Conservation (phyloP, 2,797 vertebrate species). For the Phaenicophaeus curvirostris region DNA sequence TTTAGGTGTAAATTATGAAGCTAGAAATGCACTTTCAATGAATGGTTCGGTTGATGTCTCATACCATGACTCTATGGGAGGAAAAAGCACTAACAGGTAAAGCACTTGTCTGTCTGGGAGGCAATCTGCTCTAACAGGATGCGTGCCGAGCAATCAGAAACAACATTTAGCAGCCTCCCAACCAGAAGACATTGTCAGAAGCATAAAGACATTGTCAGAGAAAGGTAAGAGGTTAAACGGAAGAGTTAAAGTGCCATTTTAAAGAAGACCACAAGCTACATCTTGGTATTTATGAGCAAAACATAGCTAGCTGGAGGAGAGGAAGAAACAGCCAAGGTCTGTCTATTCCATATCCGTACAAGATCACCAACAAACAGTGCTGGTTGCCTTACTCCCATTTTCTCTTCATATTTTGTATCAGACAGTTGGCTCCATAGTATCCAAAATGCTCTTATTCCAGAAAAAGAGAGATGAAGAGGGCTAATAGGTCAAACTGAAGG, state of each 20-base stretch:
- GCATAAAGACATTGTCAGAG: neutral
- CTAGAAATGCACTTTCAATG: neutral
- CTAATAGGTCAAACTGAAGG: neutral
- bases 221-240: neutral
- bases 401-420: neutral
- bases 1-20: neutral
- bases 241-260: neutral
- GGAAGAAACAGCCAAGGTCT: neutral
- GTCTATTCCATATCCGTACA: neutral
- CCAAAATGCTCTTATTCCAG: neutral
- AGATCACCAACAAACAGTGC: neutral
- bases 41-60: slow-evolving; percentile 26
- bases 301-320: neutral
- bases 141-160: slow-evolving; percentile 54
- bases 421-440: neutral
- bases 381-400: neutral
- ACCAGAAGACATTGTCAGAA: neutral
- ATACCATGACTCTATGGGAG: neutral
- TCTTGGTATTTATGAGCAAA: neutral
- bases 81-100: neutral
- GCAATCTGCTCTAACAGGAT: slow-evolving; percentile 33
- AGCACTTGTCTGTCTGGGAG: slow-evolving; percentile 4
- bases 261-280: neutral
- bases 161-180: slow-evolving; percentile 19
- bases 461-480: neutral